Conservation (phyloP, 2,113 vertebrate species). For the Callipepla californica region DNA sequence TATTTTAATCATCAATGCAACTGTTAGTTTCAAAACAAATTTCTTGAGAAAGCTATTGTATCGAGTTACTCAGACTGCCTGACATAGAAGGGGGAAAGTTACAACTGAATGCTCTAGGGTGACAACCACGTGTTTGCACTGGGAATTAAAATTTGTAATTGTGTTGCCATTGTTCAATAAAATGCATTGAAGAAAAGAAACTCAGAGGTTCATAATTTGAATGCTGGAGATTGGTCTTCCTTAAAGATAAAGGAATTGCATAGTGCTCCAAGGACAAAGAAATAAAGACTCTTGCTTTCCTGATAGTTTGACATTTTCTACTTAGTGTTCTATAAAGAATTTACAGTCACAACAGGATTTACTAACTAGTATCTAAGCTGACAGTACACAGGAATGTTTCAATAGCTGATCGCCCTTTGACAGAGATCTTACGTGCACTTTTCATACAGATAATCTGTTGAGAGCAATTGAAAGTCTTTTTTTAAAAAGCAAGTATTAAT, state of each 20-base stretch:
- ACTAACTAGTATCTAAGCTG: neutral
- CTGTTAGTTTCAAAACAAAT: neutral
- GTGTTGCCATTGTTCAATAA: neutral
- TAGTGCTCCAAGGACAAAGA: neutral
- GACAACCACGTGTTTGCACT: fast-evolving
- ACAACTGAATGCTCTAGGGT: neutral
- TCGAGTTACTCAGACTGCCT: neutral
- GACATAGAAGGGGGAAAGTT: neutral
- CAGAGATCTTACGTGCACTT: neutral
- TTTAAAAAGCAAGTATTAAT: neutral
- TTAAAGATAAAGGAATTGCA: neutral
- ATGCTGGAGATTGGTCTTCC: neutral
- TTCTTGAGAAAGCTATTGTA: neutral
- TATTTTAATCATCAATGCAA: neutral
- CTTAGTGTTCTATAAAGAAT: neutral
- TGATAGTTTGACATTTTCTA: neutral
- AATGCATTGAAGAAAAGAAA: neutral
- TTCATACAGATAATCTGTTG: neutral
- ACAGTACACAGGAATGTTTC: neutral
- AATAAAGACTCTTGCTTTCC: neutral
- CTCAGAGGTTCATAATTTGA: neutral
- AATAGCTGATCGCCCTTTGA: neutral
- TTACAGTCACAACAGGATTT: neutral
- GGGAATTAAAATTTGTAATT: neutral
- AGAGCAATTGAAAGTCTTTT: neutral